These are phyloP conservation scores for Diplodus puntazzo DNA, from an alignment of 2,797 vertebrate species.

Conservation along the genomic window DNA sequence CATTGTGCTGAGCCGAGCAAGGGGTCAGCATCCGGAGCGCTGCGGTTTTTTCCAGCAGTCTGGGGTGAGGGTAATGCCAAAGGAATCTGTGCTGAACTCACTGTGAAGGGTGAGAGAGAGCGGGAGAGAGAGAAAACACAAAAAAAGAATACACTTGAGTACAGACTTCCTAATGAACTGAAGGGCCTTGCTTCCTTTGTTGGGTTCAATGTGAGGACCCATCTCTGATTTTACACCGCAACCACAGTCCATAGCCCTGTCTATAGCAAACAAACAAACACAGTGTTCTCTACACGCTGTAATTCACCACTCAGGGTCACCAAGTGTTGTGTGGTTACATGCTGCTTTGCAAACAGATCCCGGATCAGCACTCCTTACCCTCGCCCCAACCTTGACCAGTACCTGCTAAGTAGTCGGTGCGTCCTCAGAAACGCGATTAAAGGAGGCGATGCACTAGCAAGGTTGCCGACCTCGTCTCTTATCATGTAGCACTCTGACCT, in stretches of 20 bases:
- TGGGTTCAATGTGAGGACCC: conserved; percentile 74
- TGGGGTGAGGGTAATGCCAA: conserved; percentile 77
- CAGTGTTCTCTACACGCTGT: conserved; percentile 75
- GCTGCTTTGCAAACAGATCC: conserved; percentile 82
- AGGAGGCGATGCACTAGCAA: conserved; percentile 67
- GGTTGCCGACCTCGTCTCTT: conserved; percentile 81
- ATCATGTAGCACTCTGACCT: conserved; percentile 83
- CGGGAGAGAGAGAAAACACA: conserved; percentile 28
- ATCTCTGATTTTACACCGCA: conserved; percentile 71
- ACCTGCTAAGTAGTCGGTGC: conserved; percentile 79
- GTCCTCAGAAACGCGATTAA: conserved; percentile 80
- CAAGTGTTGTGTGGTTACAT: conserved; percentile 78
- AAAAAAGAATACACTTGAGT: conserved; percentile 54
- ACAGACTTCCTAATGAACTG: conserved; percentile 77
- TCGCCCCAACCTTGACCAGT: conserved; percentile 82
- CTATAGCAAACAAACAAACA: conserved; percentile 75
- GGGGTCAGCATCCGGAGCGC: conserved; percentile 80
- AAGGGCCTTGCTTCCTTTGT: conserved; percentile 71
- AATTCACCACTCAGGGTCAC: conserved; percentile 82
- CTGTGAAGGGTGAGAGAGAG: conserved; percentile 54
- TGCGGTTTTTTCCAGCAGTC: conserved; percentile 79
- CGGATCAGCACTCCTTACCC: conserved; percentile 75
- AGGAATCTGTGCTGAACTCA: conserved; percentile 79
- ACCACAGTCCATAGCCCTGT: conserved; percentile 60
- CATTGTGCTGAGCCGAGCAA: conserved; percentile 77